These are phyloP conservation scores for Actinemys pallida DNA, from an alignment of 2,113 vertebrate species.

Conservation along the genomic window DNA sequence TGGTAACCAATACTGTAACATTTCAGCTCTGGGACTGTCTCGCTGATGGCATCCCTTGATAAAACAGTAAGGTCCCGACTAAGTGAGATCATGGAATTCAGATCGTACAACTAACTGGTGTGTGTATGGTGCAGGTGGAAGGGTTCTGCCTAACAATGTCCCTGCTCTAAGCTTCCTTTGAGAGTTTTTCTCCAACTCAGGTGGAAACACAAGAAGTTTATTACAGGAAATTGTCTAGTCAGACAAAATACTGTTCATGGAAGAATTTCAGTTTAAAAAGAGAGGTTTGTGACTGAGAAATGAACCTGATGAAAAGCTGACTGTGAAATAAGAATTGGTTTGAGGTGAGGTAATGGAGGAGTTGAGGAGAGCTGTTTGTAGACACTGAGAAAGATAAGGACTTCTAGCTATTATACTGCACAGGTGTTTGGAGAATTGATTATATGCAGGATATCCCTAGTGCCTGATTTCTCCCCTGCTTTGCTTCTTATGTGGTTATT, in stretches of 20 bases:
- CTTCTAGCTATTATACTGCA: not conserved
- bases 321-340: not conserved
- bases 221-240: fast-evolving
- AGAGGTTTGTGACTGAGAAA: not conserved
- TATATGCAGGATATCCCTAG: not conserved
- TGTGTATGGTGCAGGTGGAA: not conserved
- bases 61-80: not conserved
- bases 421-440: not conserved
- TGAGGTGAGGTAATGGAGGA: not conserved
- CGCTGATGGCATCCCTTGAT: not conserved
- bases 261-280: not conserved
- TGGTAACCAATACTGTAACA: not conserved
- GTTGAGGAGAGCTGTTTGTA: not conserved
- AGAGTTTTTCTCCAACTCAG: not conserved
- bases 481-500: not conserved
- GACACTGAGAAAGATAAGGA: fast-evolving
- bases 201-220: not conserved
- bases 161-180: not conserved
- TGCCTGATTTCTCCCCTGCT: not conserved
- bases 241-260: not conserved
- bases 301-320: not conserved
- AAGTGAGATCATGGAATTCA: not conserved
- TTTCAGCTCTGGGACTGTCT: not conserved
- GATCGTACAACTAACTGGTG: not conserved
- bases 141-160: not conserved